Evolutionary conservation across 1,140 invertebrate genomes (phyloP).

Genomic region (Drosophila arizonae): DNA sequence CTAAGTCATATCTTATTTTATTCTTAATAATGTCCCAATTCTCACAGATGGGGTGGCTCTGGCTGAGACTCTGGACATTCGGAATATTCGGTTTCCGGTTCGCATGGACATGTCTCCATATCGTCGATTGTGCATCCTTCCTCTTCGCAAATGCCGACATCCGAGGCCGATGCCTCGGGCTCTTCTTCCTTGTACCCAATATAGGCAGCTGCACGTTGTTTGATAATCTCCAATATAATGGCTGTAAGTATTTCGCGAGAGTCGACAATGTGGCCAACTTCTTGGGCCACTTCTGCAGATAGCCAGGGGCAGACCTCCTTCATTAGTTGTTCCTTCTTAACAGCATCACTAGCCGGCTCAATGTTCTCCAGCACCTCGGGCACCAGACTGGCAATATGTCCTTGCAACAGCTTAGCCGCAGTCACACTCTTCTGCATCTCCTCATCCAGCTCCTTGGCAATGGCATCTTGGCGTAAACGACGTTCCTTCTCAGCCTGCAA

Average conservation of each 20-base stretch:
- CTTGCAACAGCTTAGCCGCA: conserved; percentile 90
- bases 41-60: conserved; percentile 48
- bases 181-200: conserved; percentile 67
- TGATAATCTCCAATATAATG: conserved; percentile 89
- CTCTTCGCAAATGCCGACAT: conserved; percentile 52
- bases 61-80: conserved; percentile 49
- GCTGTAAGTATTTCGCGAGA: conserved; percentile 91
- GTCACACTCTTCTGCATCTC: conserved; percentile 89
- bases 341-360: conserved; percentile 75
- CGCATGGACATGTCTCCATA: conserved; percentile 59
- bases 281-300: conserved; percentile 90
- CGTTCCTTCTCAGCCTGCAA: conserved; percentile 85
- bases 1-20: conserved; percentile 42
- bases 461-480: conserved; percentile 70
- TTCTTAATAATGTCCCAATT: not conserved
- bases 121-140: conserved; percentile 58
- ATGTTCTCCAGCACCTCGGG: conserved; percentile 92
- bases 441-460: conserved; percentile 72
- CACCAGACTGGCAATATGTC: conserved; percentile 92
- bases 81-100: conserved; percentile 46
- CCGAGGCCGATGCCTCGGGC: conserved; percentile 32
- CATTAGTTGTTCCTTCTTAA: conserved; percentile 86
- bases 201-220: conserved; percentile 85
- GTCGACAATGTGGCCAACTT: conserved; percentile 90
- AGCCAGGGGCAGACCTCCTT: conserved; percentile 95